These are phyloP conservation scores for Anguilla japonica DNA, from an alignment of 2,113 vertebrate species.

Conservation along the genomic window DNA sequence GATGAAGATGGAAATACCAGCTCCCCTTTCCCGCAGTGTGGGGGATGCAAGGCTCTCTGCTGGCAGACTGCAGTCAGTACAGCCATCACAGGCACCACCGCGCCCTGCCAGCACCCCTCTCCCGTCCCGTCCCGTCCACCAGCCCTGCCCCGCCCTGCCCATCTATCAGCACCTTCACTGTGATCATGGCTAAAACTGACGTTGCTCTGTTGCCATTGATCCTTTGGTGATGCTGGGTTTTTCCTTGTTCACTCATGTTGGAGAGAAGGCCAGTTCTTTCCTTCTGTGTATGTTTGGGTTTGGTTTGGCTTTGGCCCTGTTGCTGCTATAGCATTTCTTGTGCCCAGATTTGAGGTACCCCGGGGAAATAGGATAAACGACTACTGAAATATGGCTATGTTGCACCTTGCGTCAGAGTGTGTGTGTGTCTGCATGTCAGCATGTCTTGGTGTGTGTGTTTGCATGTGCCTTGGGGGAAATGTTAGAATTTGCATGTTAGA, in stretches of 20 bases:
- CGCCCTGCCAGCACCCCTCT: neutral
- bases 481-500: neutral
- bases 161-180: slow-evolving; percentile 22
- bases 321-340: no score
- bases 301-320: neutral
- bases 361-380: no score
- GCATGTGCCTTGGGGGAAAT: neutral
- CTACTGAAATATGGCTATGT: no score
- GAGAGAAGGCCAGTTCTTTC: neutral
- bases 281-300: neutral
- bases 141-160: neutral
- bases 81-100: neutral
- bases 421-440: neutral
- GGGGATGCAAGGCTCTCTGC: neutral
- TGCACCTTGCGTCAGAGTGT: neutral
- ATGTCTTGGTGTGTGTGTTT: neutral
- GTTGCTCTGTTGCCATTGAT: slow-evolving; percentile 13
- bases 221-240: neutral
- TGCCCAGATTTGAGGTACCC: no score
- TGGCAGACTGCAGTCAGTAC: neutral
- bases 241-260: neutral
- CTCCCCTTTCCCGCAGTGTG: neutral
- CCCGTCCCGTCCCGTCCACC: neutral
- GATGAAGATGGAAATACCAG: neutral
- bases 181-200: slow-evolving; percentile 29